Base-by-base conservation (phyloP, 2,888 invertebrate genomes). In the Trilocha varians region DNA sequence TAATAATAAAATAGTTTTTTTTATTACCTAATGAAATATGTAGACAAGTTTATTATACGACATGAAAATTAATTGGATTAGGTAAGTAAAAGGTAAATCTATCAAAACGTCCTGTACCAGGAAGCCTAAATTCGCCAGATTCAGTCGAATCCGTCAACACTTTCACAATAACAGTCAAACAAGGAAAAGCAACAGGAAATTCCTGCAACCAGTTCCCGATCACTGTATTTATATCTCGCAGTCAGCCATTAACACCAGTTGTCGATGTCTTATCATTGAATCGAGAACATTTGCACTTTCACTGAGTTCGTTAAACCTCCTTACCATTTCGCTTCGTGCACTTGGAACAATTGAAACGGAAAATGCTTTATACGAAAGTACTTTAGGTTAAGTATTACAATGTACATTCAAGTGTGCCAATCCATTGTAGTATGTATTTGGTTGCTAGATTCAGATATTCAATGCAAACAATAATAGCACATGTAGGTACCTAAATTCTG, bases 231-330 rank as follows among this genome's bases (percentile, higher is more conserved):
- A 25, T 25, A 4, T 25, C 25, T 25, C 6, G 8, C 25, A 6
- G 5, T 11, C 25, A 6, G 5, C 2, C 14, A 42, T 42, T 34
- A 42, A 32, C 35, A 42, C 35, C 41, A 34, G 38, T 17, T 42
- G 34, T 34, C 38, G 40, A 35, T 36, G 38, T 25, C 39, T 13
- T 34, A 34, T 25, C 18, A 18, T 37, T 33, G 15, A 38, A 45
- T 37, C 25, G 18, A 43, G 36, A 32, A 13, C 41, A 43, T 49
- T 46, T 41, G 47, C 52, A 54, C 59, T 59, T 59, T 59, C 59
- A 54, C 59, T 53, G 6, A 25, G 25, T 25, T 9, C 25, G 11
- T 5, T 41, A 50, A 48, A 48, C 48, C 53, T 53, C 52, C 50
- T 51, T 45, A 52, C 16, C 15, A 39, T 5, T 25, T 25, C 25